These are phyloP conservation scores for Oryctes rhinoceros DNA, from an alignment of 1,140 invertebrate species.

Conservation along the genomic window DNA sequence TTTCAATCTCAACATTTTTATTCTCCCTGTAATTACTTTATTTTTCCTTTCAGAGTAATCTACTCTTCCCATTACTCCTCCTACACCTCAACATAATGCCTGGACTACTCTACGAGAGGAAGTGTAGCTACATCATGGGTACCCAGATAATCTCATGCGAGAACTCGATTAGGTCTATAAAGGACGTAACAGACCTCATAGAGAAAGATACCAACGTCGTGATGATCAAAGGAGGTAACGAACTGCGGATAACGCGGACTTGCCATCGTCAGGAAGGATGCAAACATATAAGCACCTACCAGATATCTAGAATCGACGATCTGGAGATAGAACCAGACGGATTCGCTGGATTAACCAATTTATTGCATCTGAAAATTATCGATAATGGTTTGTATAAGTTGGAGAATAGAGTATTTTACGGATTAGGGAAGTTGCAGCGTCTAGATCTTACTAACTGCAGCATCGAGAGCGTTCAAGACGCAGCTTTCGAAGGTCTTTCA, in stretches of 20 bases:
- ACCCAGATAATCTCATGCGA: conserved; percentile 24
- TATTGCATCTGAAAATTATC: conserved; percentile 44
- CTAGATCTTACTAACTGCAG: conserved; percentile 45
- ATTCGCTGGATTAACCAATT: conserved; percentile 40
- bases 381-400: conserved; percentile 43
- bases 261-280: conserved; percentile 9
- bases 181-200: conserved; percentile 16
- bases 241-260: not conserved
- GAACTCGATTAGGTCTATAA: not conserved
- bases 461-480: conserved; percentile 41
- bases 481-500: conserved; percentile 40
- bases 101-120: not conserved
- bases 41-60: not conserved
- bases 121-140: conserved; percentile 25
- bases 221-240: not conserved
- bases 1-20: too few relatives aligned
- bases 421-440: conserved; percentile 37
- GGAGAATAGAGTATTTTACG: conserved; percentile 40
- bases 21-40: not conserved
- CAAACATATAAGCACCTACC: conserved; percentile 43
- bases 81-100: not conserved
- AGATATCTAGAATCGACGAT: conserved; percentile 36
- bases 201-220: conserved; percentile 19
- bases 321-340: conserved; percentile 38
- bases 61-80: not conserved